These are phyloP conservation scores for Ficedula albicollis DNA, from an alignment of 2,797 vertebrate genomes.

Conservation along the genomic window DNA sequence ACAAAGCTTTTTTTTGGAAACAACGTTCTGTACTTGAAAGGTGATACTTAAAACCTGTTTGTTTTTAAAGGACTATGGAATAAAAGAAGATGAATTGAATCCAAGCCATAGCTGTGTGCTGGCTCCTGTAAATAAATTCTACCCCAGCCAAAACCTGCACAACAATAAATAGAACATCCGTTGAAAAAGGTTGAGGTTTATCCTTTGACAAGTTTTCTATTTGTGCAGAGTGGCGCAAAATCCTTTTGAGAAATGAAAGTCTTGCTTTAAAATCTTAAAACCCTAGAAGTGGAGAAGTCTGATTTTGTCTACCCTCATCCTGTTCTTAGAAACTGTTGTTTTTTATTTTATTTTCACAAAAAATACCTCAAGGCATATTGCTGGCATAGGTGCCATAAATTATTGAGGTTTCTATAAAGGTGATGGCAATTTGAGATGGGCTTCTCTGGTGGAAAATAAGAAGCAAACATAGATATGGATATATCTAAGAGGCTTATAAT, in stretches of 20 bases:
- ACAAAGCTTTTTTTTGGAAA: not conserved
- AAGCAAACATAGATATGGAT: not conserved
- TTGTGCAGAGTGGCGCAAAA: not conserved
- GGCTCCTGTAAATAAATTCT: not conserved
- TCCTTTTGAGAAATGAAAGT: not conserved
- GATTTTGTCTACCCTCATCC: not conserved
- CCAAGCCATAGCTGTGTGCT: not conserved
- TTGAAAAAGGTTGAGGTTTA: not conserved
- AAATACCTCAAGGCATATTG: not conserved
- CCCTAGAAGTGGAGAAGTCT: not conserved
- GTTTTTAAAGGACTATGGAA: conserved; percentile 87
- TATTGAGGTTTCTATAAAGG: not conserved
- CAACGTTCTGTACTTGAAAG: not conserved
- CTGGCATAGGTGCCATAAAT: not conserved
- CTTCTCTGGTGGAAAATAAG: not conserved
- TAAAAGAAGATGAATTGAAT: conserved; percentile 93
- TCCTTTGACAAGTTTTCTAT: not conserved
- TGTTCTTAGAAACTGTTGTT: not conserved
- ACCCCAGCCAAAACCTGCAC: not conserved
- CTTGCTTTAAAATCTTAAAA: not conserved
- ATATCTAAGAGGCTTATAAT: not conserved
- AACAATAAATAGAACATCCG: not conserved
- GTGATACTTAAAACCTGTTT: not conserved
- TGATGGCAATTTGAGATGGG: not conserved
- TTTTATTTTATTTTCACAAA: not conserved